Evolutionary conservation across 1,140 invertebrate species (phyloP).

Genomic region (Aphaenogaster rudis): DNA sequence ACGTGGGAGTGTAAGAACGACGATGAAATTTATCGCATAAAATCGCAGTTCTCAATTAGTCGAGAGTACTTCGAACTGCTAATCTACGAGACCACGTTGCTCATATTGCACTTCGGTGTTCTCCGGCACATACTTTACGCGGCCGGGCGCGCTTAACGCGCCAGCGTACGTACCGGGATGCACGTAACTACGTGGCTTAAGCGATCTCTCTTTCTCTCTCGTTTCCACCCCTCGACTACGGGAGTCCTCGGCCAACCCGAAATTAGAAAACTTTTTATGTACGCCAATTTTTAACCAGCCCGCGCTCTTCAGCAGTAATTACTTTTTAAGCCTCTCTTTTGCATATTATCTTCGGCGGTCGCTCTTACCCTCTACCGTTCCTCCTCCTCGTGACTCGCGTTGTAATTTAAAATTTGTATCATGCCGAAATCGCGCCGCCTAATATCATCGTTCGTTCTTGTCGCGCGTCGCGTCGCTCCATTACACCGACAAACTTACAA

Average conservation of each 20-base stretch:
- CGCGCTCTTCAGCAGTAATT: conserved; percentile 85
- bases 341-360: conserved; percentile 84
- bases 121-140: conserved; percentile 49
- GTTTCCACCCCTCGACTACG: neutral
- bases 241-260: conserved; percentile 71
- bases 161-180: conserved; percentile 59
- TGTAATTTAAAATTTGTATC: conserved; percentile 78
- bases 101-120: conserved; percentile 49
- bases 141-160: conserved; percentile 46
- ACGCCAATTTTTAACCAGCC: conserved; percentile 86
- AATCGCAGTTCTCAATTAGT: conserved; percentile 57
- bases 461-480: conserved; percentile 19
- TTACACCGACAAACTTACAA: conserved; percentile 54
- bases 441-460: conserved; percentile 56
- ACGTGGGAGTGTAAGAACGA: neutral
- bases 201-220: conserved; percentile 31
- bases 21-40: conserved; percentile 36
- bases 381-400: conserved; percentile 40
- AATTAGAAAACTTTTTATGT: conserved; percentile 87
- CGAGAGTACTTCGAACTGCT: conserved; percentile 54
- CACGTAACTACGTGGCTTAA: conserved; percentile 69
- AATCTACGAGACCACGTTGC: conserved; percentile 53
- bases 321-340: conserved; percentile 87
- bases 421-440: conserved; percentile 56
- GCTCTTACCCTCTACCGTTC: neutral